Percentiles rank a stretch among this genome's conserved stretches.
phyloP scores from a whole-genome alignment of 2,797 vertebrate genomes.

The Erpetoichthys calabaricus region DNA sequence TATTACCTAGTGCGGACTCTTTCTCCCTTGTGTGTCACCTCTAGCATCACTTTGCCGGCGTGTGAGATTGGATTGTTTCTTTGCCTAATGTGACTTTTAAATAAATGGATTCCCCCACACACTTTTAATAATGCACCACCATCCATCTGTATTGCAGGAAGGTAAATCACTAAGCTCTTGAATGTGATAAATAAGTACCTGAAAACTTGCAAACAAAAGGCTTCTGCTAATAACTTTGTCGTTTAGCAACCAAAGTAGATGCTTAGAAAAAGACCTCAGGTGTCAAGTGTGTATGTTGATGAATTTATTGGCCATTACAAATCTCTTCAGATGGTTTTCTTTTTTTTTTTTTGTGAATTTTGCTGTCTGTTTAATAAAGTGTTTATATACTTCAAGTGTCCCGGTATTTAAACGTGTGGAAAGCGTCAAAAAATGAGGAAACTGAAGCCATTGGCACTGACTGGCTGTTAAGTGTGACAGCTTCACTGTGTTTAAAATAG shows the following conservation, averaged over 20 bases:
- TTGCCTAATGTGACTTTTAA: no score
- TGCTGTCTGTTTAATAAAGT: conserved; percentile 3
- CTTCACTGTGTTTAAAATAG: conserved; percentile 1
- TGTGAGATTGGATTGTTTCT: no score
- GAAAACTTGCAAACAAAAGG: conserved; percentile 17
- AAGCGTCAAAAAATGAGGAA: not conserved
- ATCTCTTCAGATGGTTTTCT: conserved; percentile 6
- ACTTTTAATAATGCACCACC: no score
- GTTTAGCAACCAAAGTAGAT: conserved; percentile 11
- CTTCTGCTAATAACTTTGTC: conserved; percentile 11
- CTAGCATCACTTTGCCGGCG: no score
- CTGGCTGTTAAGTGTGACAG: conserved; percentile 2
- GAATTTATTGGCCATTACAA: conserved; percentile 1
- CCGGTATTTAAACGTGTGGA: not conserved
- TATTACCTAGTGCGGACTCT: no score
- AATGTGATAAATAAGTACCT: conserved; percentile 21
- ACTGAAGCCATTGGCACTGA: not conserved
- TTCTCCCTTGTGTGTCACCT: no score
- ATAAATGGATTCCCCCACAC: no score
- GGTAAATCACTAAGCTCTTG: conserved; percentile 4
- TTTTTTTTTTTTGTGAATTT: not conserved
- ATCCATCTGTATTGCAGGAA: no score
- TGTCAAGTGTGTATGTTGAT: conserved; percentile 6
- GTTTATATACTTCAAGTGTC: conserved; percentile 7
- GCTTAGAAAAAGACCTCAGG: conserved; percentile 8